Evolutionary conservation across 2,888 invertebrate genomes (phyloP).

Genomic region (Meta bourneti): DNA sequence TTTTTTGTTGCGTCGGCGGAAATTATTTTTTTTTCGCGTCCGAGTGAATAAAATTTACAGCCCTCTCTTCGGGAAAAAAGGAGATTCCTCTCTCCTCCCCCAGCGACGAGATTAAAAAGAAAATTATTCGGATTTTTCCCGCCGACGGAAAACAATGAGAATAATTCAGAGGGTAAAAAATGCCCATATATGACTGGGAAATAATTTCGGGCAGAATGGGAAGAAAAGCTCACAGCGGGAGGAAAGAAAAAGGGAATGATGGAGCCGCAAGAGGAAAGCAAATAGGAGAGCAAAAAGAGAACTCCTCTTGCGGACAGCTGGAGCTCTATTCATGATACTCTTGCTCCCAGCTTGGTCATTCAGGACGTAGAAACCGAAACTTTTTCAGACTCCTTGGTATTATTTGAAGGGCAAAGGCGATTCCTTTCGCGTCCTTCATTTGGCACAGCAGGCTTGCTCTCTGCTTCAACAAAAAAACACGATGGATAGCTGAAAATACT

Average conservation of each 20-base stretch:
- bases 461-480: no score
- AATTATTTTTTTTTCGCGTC: constrained; percentile 18
- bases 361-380: not conserved
- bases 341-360: not conserved
- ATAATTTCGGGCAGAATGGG: not conserved
- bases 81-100: not conserved
- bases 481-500: no score
- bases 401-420: no score
- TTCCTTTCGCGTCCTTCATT: no score
- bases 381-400: no score
- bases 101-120: constrained; percentile 3
- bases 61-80: not conserved
- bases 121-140: not conserved
- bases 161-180: not conserved
- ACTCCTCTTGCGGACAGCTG: not conserved
- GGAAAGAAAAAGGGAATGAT: not conserved
- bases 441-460: no score
- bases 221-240: not conserved
- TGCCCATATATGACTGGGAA: no score
- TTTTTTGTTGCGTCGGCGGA: not conserved
- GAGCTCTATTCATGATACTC: not conserved
- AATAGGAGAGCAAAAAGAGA: constrained; percentile 22
- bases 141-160: not conserved
- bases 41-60: constrained; percentile 21
- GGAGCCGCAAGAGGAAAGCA: not conserved